Conservation (phyloP, 2,797 vertebrate genomes). For the Muscicapa comitata region DNA sequence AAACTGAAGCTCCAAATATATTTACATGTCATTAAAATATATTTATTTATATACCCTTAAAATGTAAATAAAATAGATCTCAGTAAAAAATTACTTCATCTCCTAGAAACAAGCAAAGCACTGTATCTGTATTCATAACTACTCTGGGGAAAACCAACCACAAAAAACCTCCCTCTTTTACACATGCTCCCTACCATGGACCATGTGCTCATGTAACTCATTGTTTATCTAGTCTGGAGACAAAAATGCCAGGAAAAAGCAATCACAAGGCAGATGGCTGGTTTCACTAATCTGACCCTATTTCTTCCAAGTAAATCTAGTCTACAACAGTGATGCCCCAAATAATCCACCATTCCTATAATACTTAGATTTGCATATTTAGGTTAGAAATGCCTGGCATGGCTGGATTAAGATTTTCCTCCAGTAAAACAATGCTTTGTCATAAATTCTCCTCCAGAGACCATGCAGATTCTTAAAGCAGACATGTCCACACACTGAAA, state of each 20-base stretch:
- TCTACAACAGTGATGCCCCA: slow-evolving; percentile 25
- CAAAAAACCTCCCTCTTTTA: background rate
- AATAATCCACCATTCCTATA: slow-evolving; percentile 58
- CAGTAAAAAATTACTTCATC: slow-evolving; percentile 1
- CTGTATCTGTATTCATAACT: background rate
- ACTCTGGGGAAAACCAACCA: background rate
- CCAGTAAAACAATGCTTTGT: slow-evolving; percentile 1
- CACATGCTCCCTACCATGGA: background rate
- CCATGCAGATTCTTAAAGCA: background rate
- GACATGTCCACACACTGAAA: background rate
- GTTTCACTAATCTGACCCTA: slow-evolving; percentile 69
- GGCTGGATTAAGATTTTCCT: background rate
- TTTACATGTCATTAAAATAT: slow-evolving; percentile 13
- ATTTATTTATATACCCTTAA: slow-evolving; percentile 7
- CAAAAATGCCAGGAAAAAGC: slow-evolving; percentile 35
- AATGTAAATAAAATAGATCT: slow-evolving; percentile 31
- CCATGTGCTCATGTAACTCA: slow-evolving; percentile 16
- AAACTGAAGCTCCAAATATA: background rate
- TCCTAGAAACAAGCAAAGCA: background rate
- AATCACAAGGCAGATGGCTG: slow-evolving; percentile 60
- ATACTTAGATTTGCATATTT: slow-evolving; percentile 66
- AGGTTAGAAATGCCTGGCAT: slow-evolving; percentile 28
- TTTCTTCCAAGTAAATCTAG: slow-evolving; percentile 63
- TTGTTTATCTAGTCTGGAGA: slow-evolving; percentile 41
- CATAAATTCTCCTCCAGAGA: background rate